Evolutionary conservation across 2,113 vertebrate genomes (phyloP).

Genomic region (Eudyptes chrysolophus): DNA sequence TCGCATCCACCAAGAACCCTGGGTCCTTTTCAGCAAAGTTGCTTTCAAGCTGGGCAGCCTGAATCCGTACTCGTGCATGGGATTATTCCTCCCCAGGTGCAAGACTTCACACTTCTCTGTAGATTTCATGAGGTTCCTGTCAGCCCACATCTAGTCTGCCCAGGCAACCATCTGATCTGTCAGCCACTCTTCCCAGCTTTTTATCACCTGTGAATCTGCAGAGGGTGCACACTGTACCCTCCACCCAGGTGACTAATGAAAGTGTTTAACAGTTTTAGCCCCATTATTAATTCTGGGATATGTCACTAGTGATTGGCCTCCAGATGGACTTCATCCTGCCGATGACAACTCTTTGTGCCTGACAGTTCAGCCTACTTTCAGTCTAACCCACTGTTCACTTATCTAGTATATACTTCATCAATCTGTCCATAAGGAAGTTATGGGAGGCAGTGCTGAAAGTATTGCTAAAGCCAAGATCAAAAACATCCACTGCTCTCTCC

Average conservation of each 20-base stretch:
- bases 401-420: neutral
- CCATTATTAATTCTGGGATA: neutral
- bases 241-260: neutral
- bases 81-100: neutral
- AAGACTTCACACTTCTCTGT: neutral
- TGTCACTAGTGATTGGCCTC: neutral
- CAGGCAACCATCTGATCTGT: neutral
- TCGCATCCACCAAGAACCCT: neutral
- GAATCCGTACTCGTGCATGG: neutral
- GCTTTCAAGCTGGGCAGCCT: neutral
- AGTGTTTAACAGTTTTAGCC: neutral
- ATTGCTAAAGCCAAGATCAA: neutral
- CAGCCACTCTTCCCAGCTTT: neutral
- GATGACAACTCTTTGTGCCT: neutral
- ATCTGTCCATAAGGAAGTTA: neutral
- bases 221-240: neutral
- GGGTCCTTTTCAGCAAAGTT: neutral
- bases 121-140: neutral
- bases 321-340: neutral
- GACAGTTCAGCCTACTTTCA: neutral
- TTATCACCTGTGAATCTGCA: neutral
- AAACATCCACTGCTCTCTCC: neutral
- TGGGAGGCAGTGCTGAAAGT: neutral
- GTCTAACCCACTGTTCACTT: neutral
- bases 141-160: neutral